Evolutionary conservation across 2,113 vertebrate species (phyloP).

Genomic region (Periophthalmus modestus): DNA sequence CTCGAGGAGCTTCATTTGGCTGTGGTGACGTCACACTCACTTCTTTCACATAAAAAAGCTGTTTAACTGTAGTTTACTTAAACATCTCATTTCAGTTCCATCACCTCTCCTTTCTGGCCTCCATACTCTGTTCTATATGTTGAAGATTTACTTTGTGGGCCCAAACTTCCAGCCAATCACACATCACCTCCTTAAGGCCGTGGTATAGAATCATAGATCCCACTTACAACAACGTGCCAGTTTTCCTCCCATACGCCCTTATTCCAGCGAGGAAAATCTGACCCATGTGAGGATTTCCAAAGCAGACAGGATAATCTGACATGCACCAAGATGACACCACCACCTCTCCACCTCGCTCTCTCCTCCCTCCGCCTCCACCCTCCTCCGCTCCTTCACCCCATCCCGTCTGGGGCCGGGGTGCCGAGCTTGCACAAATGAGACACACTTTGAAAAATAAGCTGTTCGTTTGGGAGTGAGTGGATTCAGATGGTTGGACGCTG

Average conservation of each 20-base stretch:
- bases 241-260: constrained; percentile 58
- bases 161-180: constrained; percentile 44
- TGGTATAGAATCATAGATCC: constrained; percentile 34
- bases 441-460: constrained; percentile 75
- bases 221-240: constrained; percentile 38
- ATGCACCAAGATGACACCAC: constrained; percentile 60
- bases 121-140: background rate
- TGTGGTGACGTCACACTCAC: too few species aligned
- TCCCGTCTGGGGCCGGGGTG: constrained; percentile 50
- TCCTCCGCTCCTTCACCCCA: background rate
- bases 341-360: constrained; percentile 40
- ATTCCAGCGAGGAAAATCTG: constrained; percentile 60
- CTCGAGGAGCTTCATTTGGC: too few species aligned
- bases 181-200: constrained; percentile 31
- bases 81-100: background rate
- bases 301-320: constrained; percentile 70
- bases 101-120: background rate
- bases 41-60: background rate
- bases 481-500: constrained; percentile 75
- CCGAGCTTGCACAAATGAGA: constrained; percentile 67
- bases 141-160: constrained; percentile 13
- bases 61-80: background rate
- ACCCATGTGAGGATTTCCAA: constrained; percentile 62
- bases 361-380: too few species aligned
- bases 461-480: constrained; percentile 72